Conservation (phyloP, 2,113 vertebrate genomes). For the Symphodus melops region DNA sequence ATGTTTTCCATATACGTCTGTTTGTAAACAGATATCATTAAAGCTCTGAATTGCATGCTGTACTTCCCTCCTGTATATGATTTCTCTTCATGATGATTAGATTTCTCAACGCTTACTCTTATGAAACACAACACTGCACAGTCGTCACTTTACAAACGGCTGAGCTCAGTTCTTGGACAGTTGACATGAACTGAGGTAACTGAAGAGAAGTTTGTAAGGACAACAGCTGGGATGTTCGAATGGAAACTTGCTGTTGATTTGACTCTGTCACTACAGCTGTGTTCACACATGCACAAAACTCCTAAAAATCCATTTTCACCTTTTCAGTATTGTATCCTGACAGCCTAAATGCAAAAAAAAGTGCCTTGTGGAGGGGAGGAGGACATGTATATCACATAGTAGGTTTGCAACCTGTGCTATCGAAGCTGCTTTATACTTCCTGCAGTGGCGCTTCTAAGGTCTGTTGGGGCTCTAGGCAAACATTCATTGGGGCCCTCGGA, state of each 20-base stretch:
- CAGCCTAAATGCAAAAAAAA: no score
- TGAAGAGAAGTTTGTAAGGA: not conserved
- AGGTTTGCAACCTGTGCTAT: no score
- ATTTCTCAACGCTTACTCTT: constrained; percentile 35
- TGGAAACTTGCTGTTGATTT: constrained; percentile 1
- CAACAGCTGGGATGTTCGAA: not conserved
- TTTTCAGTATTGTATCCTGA: no score
- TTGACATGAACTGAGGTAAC: constrained; percentile 25
- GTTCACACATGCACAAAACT: no score
- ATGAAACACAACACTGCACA: constrained; percentile 30
- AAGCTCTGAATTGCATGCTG: not conserved
- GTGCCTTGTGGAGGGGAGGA: no score
- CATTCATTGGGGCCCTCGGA: no score
- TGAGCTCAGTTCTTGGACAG: constrained; percentile 57
- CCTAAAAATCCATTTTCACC: no score
- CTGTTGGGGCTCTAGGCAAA: no score
- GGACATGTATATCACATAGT: no score
- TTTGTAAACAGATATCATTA: constrained; percentile 8
- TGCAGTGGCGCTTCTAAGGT: no score
- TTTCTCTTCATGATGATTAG: fast-evolving
- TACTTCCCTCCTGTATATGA: constrained; percentile 13
- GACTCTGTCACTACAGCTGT: not conserved
- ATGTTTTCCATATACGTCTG: not conserved
- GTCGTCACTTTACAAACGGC: constrained; percentile 17
- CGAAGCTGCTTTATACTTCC: no score